These are phyloP conservation scores for Eurytoma californica DNA, from an alignment of 2,888 invertebrate genomes.

Conservation along the genomic window DNA sequence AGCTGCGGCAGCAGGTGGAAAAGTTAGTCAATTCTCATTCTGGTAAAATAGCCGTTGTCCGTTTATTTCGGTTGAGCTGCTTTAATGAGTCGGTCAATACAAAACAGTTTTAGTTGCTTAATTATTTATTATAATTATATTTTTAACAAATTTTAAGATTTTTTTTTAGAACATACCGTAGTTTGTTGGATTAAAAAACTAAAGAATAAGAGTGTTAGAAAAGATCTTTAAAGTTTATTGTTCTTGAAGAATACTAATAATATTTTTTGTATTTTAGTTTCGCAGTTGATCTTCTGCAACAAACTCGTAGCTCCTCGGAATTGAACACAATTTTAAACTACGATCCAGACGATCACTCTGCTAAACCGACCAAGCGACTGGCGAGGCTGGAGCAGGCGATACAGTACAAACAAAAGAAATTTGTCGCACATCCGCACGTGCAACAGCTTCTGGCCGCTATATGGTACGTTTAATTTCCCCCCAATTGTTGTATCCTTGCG, in stretches of 20 bases:
- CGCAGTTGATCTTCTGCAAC: conserved; percentile 92
- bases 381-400: conserved; percentile 90
- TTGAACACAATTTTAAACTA: conserved; percentile 95
- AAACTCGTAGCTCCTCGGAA: conserved; percentile 94
- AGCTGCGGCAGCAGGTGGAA: conserved; percentile 90
- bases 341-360: conserved; percentile 80
- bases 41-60: background rate
- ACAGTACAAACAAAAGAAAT: conserved; percentile 95
- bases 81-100: too few relatives aligned
- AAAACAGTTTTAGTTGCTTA: too few relatives aligned
- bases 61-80: too few relatives aligned
- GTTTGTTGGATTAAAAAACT: too few relatives aligned
- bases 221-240: too few relatives aligned
- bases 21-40: conserved; percentile 71
- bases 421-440: conserved; percentile 95
- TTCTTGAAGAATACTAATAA: too few relatives aligned
- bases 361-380: conserved; percentile 71
- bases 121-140: too few relatives aligned
- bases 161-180: too few relatives aligned
- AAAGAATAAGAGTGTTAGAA: too few relatives aligned
- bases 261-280: conserved; percentile 76
- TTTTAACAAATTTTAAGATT: too few relatives aligned
- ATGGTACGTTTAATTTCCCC: conserved; percentile 77
- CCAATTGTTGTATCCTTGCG: too few relatives aligned
- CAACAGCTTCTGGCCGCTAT: conserved; percentile 93